Base-by-base conservation (phyloP, 2,113 vertebrate genomes). In the Vombatus ursinus region DNA sequence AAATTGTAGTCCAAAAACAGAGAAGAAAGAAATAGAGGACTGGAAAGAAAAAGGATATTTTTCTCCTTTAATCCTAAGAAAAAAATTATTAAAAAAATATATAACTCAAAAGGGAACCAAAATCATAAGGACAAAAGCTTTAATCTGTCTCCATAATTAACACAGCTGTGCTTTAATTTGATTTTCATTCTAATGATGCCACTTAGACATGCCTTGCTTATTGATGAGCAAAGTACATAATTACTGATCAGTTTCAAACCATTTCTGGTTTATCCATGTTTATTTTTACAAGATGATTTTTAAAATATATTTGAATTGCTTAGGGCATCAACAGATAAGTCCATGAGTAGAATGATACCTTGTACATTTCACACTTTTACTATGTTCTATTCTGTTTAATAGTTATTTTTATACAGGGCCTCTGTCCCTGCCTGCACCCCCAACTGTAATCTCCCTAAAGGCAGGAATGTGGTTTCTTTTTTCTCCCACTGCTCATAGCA, bases 191-290 rank as follows among this genome's bases (percentile, higher is more conserved):
- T 97, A 98, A 98, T 98, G 94, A 97, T 0, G 0, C 95, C 96
- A 97, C 96, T 98, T 97, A 97, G 95, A 96, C 96, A 96, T 97
- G 95, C 68, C 92, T 95, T 95, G 94, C 94, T 98, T 97, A 96
- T 84, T 97, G 97, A 97, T 90, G 93, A 97, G 91, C 61, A 96
- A 31, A 98, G 94, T 94, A 97, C 96, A 96, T 97, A 98, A 98
- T 97, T 98, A 98, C 98, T 97, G 97, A 98, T 98, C 98, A 98
- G 95, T 95, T 98, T 98, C 95, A 98, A 98, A 92, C 96, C 96
- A 98, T 97, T 98, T 97, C 95, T 98, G 95, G 57, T 54, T 97
- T 97, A 84, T 44, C 19, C 98, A 97, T 94, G 89, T 97, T 98
- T 97, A 94, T 96, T 98, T 98, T 93, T 94, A 44, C n/a, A 96